Conservation (phyloP, 2,113 vertebrate species). For the Probosciger aterrimus region DNA sequence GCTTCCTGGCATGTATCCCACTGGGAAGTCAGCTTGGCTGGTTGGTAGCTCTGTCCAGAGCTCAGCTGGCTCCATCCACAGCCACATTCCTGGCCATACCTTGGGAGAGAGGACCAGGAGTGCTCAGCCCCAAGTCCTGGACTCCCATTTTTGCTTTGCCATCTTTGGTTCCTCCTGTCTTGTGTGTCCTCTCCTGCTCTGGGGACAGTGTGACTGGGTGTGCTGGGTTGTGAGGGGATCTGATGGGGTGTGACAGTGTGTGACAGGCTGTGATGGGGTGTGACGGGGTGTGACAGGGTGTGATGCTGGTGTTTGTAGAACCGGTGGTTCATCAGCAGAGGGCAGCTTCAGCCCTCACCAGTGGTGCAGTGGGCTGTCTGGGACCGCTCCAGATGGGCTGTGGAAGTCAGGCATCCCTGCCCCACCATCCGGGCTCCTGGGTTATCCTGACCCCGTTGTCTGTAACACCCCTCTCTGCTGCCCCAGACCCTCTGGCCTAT, state of each 20-base stretch:
- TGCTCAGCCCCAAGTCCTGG: background rate
- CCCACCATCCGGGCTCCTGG: background rate
- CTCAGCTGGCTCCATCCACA: background rate
- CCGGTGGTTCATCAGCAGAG: background rate
- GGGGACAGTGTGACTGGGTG: background rate
- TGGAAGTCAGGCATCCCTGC: background rate
- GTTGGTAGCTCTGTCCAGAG: accelerated
- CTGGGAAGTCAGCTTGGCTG: accelerated
- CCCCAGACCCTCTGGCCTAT: constrained; percentile 86
- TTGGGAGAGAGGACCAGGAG: background rate
- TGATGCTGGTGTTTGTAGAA: background rate
- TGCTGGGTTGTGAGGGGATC: background rate
- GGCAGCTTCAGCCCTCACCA: background rate
- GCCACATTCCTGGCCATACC: accelerated
- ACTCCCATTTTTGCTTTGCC: accelerated
- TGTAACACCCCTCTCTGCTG: background rate
- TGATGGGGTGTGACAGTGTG: background rate
- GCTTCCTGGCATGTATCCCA: background rate
- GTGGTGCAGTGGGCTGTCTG: accelerated
- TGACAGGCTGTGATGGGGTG: background rate
- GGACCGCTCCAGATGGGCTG: background rate
- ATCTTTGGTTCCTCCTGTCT: background rate
- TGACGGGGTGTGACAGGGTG: background rate
- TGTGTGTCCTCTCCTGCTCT: background rate
- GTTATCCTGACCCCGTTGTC: background rate